These are phyloP conservation scores for Silurus lanzhouensis DNA, from an alignment of 2,797 vertebrate species.

Conservation along the genomic window DNA sequence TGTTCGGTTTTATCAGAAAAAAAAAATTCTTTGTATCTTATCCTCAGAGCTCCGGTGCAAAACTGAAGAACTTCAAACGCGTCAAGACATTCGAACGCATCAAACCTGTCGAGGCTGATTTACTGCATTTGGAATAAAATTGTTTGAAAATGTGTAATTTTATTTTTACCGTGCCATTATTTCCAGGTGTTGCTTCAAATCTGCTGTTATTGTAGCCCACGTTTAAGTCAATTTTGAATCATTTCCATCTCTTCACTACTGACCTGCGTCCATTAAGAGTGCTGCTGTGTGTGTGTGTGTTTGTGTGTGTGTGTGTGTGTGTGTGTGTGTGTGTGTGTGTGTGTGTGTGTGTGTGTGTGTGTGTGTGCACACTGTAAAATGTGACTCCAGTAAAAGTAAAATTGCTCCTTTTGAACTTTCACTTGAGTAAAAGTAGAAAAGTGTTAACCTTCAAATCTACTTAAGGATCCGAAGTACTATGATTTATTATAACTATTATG, in stretches of 20 bases:
- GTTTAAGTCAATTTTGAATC: neutral
- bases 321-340: neutral
- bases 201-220: neutral
- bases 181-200: neutral
- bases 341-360: too few relatives aligned
- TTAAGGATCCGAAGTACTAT: too few relatives aligned
- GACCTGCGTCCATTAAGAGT: neutral
- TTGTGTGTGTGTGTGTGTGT: neutral
- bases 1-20: neutral
- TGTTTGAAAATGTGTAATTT: neutral
- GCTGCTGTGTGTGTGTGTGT: neutral
- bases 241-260: neutral
- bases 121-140: slow-evolving; percentile 12
- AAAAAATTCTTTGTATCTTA: neutral
- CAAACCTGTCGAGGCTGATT: neutral
- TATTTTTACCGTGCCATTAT: neutral
- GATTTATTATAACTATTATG: too few relatives aligned
- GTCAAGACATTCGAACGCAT: neutral
- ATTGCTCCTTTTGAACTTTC: too few relatives aligned
- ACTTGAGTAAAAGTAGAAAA: too few relatives aligned
- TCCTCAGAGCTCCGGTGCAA: neutral
- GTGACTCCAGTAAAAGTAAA: too few relatives aligned
- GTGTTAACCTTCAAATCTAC: too few relatives aligned
- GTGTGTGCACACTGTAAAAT: too few relatives aligned
- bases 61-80: slow-evolving; percentile 9